Percentiles rank a stretch among this genome's conserved stretches.
Conservation (phyloP, 2,113 vertebrate species). For the Corynorhinus townsendii region DNA sequence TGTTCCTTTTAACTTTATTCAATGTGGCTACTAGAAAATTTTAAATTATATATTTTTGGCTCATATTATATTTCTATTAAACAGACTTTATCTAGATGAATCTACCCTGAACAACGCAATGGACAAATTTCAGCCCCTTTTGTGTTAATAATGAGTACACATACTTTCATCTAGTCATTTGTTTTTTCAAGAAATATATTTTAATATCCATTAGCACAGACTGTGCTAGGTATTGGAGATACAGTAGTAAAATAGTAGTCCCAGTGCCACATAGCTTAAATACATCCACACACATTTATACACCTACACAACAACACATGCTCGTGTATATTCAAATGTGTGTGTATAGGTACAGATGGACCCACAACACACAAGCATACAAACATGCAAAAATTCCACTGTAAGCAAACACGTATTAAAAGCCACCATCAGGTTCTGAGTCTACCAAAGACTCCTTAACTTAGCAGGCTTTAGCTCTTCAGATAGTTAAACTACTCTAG, state of each 20-base stretch:
- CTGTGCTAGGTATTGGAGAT: background rate
- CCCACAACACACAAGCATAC: background rate
- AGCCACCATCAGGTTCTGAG: background rate
- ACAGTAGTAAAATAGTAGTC: background rate
- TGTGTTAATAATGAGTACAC: conserved; percentile 18
- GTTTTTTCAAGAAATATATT: conserved; percentile 15
- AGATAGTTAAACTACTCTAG: background rate
- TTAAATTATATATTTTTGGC: background rate
- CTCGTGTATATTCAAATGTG: background rate
- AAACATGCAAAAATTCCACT: background rate
- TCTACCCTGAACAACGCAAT: background rate
- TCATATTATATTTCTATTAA: background rate
- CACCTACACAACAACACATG: background rate
- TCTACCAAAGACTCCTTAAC: background rate
- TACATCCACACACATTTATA: background rate
- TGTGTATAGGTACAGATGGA: background rate
- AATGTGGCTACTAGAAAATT: background rate
- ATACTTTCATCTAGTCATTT: conserved; percentile 37
- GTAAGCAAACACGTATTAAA: background rate
- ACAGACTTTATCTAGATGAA: background rate
- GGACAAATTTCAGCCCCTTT: background rate
- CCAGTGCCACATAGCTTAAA: background rate
- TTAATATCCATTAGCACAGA: background rate
- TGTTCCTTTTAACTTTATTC: background rate
- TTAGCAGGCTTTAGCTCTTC: background rate